Percentiles rank a stretch among this genome's conserved stretches.
These are phyloP conservation scores for Malthinus flaveolus DNA, from an alignment of 2,888 invertebrate genomes.

Conservation along the genomic window DNA sequence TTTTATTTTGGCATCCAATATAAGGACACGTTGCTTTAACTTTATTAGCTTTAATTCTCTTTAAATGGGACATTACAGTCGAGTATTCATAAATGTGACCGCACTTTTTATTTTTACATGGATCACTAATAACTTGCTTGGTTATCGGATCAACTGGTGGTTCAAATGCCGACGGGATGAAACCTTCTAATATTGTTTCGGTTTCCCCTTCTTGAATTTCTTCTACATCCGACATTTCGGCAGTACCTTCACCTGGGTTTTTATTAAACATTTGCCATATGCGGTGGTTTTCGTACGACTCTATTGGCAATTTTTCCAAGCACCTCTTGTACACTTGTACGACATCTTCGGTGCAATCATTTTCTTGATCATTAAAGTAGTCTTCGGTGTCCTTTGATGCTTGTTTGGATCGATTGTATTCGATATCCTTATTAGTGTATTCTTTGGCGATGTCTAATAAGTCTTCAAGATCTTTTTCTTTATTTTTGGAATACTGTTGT, in stretches of 20 bases:
- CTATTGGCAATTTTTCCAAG: constrained; percentile 1
- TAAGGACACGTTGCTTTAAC: constrained; percentile 17
- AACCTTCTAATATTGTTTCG: constrained; percentile 5
- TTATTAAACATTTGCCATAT: constrained; percentile 16
- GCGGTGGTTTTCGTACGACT: constrained; percentile 9
- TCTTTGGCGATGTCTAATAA: constrained; percentile 16
- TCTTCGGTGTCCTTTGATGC: constrained; percentile 13
- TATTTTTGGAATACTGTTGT: constrained; percentile 12
- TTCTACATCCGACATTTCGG: not conserved
- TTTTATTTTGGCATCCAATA: constrained; percentile 23
- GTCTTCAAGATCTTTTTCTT: not conserved
- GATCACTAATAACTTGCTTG: constrained; percentile 15
- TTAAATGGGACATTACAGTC: constrained; percentile 14
- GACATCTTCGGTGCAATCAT: constrained; percentile 18
- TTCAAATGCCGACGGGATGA: constrained; percentile 20
- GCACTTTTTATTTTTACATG: constrained; percentile 20
- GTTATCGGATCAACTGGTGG: constrained; percentile 28
- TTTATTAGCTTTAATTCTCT: constrained; percentile 14
- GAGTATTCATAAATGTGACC: constrained; percentile 23
- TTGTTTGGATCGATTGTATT: constrained; percentile 2
- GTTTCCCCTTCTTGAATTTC: not conserved
- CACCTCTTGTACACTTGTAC: constrained; percentile 11
- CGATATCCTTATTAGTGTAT: constrained; percentile 16
- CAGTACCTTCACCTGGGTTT: not conserved
- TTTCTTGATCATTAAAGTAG: constrained; percentile 18